A percentile compares a stretch with the other conserved stretches of the same genome.
Evolutionary conservation across 2,797 vertebrate species (phyloP).

Genomic region (Melanotaenia maccullochi): DNA sequence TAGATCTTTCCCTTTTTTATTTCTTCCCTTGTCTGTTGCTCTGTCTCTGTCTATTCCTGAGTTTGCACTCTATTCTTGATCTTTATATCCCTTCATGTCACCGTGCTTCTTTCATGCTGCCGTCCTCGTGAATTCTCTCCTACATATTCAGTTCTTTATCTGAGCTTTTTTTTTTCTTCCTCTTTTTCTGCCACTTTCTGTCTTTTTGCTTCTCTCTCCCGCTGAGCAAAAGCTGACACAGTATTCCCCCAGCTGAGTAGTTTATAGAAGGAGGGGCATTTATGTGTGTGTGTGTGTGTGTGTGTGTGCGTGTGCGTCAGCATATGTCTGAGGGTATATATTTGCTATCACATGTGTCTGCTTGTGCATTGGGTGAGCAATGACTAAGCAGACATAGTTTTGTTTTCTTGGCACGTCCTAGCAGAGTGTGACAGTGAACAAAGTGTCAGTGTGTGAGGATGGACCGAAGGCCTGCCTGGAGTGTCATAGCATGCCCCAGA

Average conservation of each 20-base stretch:
- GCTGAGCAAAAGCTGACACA: conserved; percentile 59
- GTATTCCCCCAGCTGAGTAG: conserved; percentile 58
- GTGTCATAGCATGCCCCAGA: conserved; percentile 70
- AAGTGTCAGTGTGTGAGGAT: conserved; percentile 72
- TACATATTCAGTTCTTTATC: conserved; percentile 72
- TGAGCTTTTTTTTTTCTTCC: conserved; percentile 48
- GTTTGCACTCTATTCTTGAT: conserved; percentile 55
- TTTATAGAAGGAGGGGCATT: conserved; percentile 41
- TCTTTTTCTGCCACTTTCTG: conserved; percentile 35
- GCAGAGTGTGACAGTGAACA: conserved; percentile 72
- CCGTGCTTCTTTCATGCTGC: conserved; percentile 54
- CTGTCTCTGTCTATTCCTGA: conserved; percentile 48
- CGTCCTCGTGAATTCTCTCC: conserved; percentile 55
- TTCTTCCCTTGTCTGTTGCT: conserved; percentile 33
- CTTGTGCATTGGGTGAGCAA: conserved; percentile 44
- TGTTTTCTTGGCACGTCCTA: conserved; percentile 83
- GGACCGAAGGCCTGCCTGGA: conserved; percentile 67
- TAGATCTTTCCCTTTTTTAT: conserved; percentile 38
- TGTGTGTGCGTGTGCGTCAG: conserved; percentile 13
- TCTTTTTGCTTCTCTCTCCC: conserved; percentile 42
- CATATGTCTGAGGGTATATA: conserved; percentile 29
- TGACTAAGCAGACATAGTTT: conserved; percentile 65
- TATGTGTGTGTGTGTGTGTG: not conserved
- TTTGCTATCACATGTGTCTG: conserved; percentile 48
- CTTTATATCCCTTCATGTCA: conserved; percentile 61